A percentile compares a stretch with the other conserved stretches of the same genome.
Evolutionary conservation across 1,140 invertebrate species (phyloP).

Genomic region (Drosophila biarmipes): DNA sequence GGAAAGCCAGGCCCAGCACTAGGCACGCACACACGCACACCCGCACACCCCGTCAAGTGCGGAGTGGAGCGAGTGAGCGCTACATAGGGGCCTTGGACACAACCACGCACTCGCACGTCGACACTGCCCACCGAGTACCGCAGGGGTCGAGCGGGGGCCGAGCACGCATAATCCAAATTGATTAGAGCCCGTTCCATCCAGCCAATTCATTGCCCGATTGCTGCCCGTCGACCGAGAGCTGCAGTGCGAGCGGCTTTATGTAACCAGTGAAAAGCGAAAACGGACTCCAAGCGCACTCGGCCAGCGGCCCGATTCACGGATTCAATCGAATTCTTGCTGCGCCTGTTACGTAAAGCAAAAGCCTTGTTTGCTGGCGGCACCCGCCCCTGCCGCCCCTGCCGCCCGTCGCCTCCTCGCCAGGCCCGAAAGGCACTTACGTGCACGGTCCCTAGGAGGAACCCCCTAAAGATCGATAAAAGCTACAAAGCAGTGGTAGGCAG

Average conservation of each 20-base stretch:
- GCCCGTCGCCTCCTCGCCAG: slow-evolving; percentile 1
- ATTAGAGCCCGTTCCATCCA: slow-evolving; percentile 62
- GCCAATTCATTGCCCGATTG: slow-evolving; percentile 48
- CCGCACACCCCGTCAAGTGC: slow-evolving; percentile 20
- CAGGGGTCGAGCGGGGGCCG: slow-evolving; percentile 2
- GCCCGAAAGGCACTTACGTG: slow-evolving; percentile 74
- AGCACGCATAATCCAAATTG: slow-evolving; percentile 48
- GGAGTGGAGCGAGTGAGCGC: slow-evolving; percentile 35
- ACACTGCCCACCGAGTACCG: slow-evolving; percentile 1
- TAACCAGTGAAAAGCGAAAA: slow-evolving; percentile 44
- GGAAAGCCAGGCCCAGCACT: slow-evolving; percentile 68
- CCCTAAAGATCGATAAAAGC: slow-evolving; percentile 80
- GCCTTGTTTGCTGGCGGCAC: slow-evolving; percentile 29
- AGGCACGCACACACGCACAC: slow-evolving; percentile 42
- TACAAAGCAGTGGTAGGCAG: slow-evolving; percentile 42
- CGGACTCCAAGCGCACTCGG: background rate
- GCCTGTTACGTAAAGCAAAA: slow-evolving; percentile 77
- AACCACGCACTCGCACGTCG: slow-evolving; percentile 14
- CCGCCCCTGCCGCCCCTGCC: background rate
- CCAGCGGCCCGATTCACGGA: slow-evolving; percentile 4
- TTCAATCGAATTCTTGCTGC: slow-evolving; percentile 63
- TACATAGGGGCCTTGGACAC: slow-evolving; percentile 28
- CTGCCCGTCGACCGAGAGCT: slow-evolving; percentile 20
- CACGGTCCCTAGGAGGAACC: slow-evolving; percentile 79
- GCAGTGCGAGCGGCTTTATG: slow-evolving; percentile 48